phyloP scores from a whole-genome alignment of 2,888 invertebrate genomes.

The Monoplex corrugatus region DNA sequence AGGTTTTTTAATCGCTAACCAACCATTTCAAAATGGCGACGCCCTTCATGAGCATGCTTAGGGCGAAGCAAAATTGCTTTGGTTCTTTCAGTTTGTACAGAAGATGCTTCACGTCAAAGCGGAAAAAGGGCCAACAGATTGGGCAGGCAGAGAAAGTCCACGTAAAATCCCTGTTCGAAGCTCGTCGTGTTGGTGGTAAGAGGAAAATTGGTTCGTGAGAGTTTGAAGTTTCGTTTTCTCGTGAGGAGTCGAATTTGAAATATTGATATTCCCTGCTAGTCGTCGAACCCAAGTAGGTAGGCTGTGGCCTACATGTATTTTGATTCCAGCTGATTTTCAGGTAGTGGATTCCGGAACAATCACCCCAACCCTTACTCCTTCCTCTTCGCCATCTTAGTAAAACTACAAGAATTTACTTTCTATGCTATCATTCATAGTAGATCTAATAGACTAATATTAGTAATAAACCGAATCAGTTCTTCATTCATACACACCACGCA shows the following conservation, averaged over 20 bases:
- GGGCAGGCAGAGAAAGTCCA: conserved; percentile 8
- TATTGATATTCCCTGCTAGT: background rate
- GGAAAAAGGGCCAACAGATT: background rate
- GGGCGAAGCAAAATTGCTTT: background rate
- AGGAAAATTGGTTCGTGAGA: background rate
- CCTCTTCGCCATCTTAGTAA: no score
- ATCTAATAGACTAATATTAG: no score
- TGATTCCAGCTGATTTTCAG: background rate
- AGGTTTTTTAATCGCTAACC: background rate
- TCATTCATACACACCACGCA: no score
- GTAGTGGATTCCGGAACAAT: no score
- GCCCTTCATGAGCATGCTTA: conserved; percentile 8
- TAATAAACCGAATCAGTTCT: no score
- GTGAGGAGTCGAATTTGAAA: background rate
- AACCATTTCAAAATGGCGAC: conserved; percentile 30
- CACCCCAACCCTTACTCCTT: no score
- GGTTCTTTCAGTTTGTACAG: background rate
- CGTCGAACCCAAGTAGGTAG: background rate
- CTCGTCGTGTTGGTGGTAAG: background rate
- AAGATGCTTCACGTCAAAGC: conserved; percentile 2
- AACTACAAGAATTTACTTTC: no score
- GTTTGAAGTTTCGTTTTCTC: background rate
- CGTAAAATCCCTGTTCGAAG: background rate
- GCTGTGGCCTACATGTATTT: background rate
- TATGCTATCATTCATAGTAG: no score